These are phyloP conservation scores for Ardeotis arabs DNA, from an alignment of 2,113 vertebrate species.

Conservation along the genomic window DNA sequence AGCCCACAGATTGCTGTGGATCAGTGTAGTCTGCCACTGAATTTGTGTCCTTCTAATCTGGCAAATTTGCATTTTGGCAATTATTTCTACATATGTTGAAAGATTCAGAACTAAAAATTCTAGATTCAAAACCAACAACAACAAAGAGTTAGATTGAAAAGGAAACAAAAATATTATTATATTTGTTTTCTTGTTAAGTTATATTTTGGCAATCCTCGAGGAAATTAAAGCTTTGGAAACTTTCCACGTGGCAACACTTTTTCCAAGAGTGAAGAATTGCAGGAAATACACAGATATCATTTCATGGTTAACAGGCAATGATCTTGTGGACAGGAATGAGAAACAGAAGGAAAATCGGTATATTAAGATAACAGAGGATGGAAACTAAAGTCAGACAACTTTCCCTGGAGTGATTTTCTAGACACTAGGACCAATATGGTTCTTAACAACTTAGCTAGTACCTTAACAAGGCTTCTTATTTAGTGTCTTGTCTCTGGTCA, in stretches of 20 bases:
- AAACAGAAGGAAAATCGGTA: neutral
- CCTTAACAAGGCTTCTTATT: neutral
- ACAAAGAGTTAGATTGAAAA: conserved; percentile 29
- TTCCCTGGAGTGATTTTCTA: neutral
- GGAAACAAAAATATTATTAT: conserved; percentile 39
- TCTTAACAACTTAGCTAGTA: neutral
- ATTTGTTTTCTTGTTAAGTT: conserved; percentile 59
- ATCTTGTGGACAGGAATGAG: neutral
- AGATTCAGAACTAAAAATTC: neutral
- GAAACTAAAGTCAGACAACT: neutral
- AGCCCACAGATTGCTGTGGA: neutral
- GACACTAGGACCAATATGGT: neutral
- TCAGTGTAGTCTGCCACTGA: neutral
- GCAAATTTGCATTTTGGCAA: conserved; percentile 34
- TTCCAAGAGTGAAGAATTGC: conserved; percentile 29
- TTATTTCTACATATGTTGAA: conserved; percentile 6
- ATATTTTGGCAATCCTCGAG: conserved; percentile 36
- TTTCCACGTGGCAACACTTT: conserved; percentile 32
- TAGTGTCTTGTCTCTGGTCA: neutral
- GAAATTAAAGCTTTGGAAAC: conserved; percentile 53
- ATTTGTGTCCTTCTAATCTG: neutral
- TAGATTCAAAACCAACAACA: conserved; percentile 12
- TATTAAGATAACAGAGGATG: neutral
- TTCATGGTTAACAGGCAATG: conserved; percentile 17
- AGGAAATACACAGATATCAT: neutral